These are phyloP conservation scores for Pangasius mekongensis DNA, from an alignment of 2,797 vertebrate species.

Conservation along the genomic window DNA sequence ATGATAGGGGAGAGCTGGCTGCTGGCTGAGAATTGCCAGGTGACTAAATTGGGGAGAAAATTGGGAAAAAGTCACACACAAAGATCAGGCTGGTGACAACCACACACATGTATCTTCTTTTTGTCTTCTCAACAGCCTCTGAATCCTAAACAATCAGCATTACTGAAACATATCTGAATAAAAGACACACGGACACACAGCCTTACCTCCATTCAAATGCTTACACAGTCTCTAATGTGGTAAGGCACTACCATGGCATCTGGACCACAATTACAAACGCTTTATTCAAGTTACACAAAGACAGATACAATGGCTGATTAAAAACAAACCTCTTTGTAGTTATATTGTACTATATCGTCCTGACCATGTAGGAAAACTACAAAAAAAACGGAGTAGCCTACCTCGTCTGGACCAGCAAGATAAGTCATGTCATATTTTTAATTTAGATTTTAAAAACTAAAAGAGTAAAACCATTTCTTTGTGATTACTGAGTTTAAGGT, in stretches of 20 bases:
- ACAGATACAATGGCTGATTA: background rate
- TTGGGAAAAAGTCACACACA: background rate
- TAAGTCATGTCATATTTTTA: background rate
- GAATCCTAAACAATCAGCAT: background rate
- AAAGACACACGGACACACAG: background rate
- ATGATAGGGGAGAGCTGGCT: background rate
- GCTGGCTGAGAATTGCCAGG: background rate
- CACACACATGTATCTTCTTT: background rate
- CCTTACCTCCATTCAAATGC: background rate
- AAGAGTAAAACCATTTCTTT: background rate
- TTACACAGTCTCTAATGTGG: background rate
- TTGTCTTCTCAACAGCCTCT: background rate
- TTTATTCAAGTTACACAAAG: slow-evolving; percentile 4
- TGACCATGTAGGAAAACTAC: background rate
- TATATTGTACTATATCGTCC: background rate
- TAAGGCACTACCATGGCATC: background rate
- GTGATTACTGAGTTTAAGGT: background rate
- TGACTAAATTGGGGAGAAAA: background rate
- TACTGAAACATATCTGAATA: background rate
- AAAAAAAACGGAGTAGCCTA: background rate
- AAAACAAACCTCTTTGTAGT: background rate
- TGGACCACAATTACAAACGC: background rate
- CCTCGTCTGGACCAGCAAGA: background rate
- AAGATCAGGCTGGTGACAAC: too few relatives aligned
- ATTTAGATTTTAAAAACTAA: background rate